These are phyloP conservation scores for Cyrtorhinus lividipennis DNA, from an alignment of 1,140 invertebrate species.

Conservation along the genomic window DNA sequence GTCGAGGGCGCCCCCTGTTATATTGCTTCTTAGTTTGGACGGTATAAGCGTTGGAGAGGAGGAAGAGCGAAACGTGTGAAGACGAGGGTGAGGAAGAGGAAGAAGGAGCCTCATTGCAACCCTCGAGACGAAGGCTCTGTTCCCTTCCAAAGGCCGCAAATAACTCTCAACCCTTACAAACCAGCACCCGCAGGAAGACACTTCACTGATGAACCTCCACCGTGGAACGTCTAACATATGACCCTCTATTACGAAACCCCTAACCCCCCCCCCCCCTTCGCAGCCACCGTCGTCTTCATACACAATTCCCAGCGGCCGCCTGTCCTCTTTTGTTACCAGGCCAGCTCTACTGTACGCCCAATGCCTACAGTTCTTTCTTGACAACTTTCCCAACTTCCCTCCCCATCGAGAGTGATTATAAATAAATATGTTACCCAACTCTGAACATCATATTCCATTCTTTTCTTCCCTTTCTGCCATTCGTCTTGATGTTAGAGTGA, in stretches of 20 bases:
- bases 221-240: slow-evolving; percentile 2
- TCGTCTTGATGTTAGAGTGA: too few species aligned
- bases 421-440: too few species aligned
- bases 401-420: too few species aligned
- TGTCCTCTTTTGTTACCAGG: slow-evolving; percentile 1
- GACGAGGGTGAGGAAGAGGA: not conserved
- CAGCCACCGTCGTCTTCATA: not conserved
- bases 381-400: too few species aligned
- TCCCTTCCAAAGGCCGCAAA: not conserved
- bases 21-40: slow-evolving; percentile 1
- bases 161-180: slow-evolving; percentile 8
- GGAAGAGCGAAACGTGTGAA: not conserved
- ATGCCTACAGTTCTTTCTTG: too few species aligned
- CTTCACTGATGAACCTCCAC: slow-evolving; percentile 9
- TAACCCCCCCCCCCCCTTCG: not conserved
- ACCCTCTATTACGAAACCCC: not conserved
- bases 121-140: not conserved
- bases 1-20: not conserved
- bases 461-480: too few species aligned
- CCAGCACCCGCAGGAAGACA: slow-evolving; percentile 4
- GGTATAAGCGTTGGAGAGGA: not conserved
- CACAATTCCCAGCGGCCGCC: not conserved
- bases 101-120: not conserved
- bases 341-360: too few species aligned
- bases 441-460: too few species aligned